Evolutionary conservation across 2,888 invertebrate species (phyloP).

Genomic region (Galeruca laticollis): DNA sequence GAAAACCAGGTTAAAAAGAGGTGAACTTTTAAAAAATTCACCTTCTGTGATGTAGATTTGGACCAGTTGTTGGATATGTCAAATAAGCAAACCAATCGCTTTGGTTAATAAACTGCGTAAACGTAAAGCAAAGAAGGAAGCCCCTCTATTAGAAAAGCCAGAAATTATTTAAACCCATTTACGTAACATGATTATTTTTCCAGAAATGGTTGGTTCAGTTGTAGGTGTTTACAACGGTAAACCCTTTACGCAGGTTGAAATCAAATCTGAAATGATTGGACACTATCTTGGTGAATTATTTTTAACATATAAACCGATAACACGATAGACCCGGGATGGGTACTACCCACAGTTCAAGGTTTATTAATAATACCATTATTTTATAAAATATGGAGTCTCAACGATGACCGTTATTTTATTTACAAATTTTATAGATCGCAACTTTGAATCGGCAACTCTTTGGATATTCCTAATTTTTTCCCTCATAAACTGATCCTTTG

Average conservation of each 20-base stretch:
- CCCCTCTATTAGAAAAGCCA: conserved; percentile 97
- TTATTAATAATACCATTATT: too few species aligned
- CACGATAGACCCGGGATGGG: conserved; percentile 93
- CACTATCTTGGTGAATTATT: conserved; percentile 91
- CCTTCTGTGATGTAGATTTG: conserved; percentile 98
- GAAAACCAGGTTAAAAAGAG: conserved; percentile 96
- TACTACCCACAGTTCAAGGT: conserved; percentile 90
- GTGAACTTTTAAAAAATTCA: conserved; percentile 99
- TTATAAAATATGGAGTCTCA: too few species aligned
- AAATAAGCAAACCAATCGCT: conserved; percentile 92
- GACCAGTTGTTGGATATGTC: conserved; percentile 99
- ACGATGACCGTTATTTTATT: too few species aligned
- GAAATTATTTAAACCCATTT: conserved; percentile 99
- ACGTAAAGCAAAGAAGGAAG: conserved; percentile 96
- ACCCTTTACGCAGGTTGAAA: conserved; percentile 90
- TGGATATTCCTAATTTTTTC: too few species aligned
- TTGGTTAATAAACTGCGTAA: conserved; percentile 94
- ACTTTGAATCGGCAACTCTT: too few species aligned
- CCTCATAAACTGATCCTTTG: too few species aligned
- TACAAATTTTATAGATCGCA: too few species aligned
- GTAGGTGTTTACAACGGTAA: conserved; percentile 99
- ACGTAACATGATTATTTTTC: conserved; percentile 99
- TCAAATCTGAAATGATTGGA: conserved; percentile 91
- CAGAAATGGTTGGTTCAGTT: conserved; percentile 99
- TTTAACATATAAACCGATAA: conserved; percentile 91